Percentiles rank a stretch among this genome's conserved stretches.
These are phyloP conservation scores for Acanthurus leucopareius DNA, from an alignment of 2,797 vertebrate species.

Conservation along the genomic window DNA sequence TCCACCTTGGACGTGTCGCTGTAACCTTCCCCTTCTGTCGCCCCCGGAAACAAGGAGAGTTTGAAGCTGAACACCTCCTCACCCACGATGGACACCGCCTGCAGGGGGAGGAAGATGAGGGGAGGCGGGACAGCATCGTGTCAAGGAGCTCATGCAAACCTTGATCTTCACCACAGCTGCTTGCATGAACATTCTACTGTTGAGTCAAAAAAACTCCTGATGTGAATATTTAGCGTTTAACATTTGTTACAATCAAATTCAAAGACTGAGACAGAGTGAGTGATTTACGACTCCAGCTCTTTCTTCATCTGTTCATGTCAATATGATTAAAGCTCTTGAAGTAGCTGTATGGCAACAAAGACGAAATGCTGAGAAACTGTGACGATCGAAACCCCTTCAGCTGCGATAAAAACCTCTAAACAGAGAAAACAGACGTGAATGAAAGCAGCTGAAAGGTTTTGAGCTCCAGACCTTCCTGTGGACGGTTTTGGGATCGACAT, in stretches of 20 bases:
- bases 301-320: too few species aligned
- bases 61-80: slow-evolving; percentile 97
- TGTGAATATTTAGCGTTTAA: too few species aligned
- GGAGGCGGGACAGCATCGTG: neutral
- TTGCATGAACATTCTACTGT: neutral
- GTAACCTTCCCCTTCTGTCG: slow-evolving; percentile 91
- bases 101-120: neutral
- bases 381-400: too few species aligned
- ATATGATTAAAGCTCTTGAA: neutral
- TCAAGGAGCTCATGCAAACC: neutral
- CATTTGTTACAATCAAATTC: neutral
- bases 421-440: neutral
- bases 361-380: too few species aligned
- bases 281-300: too few species aligned
- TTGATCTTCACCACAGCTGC: neutral
- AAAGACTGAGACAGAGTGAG: neutral
- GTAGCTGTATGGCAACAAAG: neutral
- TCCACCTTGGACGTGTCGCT: slow-evolving; percentile 92
- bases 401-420: too few species aligned
- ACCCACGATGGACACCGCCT: slow-evolving; percentile 96
- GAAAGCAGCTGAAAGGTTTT: too few species aligned
- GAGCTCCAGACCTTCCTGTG: slow-evolving; percentile 89
- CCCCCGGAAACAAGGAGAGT: slow-evolving; percentile 89
- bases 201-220: neutral
- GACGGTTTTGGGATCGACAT: slow-evolving; percentile 89